Evolutionary conservation across 37 sponge, comb jelly and placozoan genomes (phyloP).

Genomic region (Tethya wilhelma): DNA sequence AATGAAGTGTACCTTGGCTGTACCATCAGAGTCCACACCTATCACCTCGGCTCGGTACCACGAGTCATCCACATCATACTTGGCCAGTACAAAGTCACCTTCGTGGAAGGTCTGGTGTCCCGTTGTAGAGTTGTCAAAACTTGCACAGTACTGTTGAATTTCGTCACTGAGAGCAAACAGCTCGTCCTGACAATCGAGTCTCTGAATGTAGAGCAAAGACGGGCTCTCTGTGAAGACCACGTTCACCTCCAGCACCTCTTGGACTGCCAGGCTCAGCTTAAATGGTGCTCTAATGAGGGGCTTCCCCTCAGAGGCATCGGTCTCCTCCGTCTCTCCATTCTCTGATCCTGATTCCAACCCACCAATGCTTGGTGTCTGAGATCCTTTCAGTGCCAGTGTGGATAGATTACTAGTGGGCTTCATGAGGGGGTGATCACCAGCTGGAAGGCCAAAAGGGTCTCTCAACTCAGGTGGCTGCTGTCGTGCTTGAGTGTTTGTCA

Average conservation of each 20-base stretch:
- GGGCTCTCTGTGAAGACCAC: slow-evolving; percentile 63
- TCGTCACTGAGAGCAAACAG: slow-evolving; percentile 53
- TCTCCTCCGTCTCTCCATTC: slow-evolving; percentile 17
- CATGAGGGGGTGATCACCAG: neutral
- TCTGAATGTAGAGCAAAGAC: slow-evolving; percentile 64
- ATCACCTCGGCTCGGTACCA: slow-evolving; percentile 80
- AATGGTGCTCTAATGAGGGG: slow-evolving; percentile 69
- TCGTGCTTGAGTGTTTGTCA: neutral
- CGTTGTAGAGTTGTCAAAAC: slow-evolving; percentile 13
- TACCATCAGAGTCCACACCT: slow-evolving; percentile 30
- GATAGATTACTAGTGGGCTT: neutral
- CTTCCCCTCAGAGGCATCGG: slow-evolving; percentile 35
- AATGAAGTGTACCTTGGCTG: slow-evolving; percentile 55
- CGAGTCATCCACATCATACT: slow-evolving; percentile 39
- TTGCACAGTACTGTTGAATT: slow-evolving; percentile 67
- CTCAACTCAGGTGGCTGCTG: neutral
- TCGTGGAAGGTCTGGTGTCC: slow-evolving; percentile 17
- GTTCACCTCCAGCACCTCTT: slow-evolving; percentile 41
- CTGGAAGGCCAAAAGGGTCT: neutral
- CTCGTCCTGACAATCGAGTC: slow-evolving; percentile 59
- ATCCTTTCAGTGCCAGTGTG: slow-evolving; percentile 32
- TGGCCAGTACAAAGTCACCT: slow-evolving; percentile 77
- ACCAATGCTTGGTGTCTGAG: neutral
- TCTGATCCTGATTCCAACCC: slow-evolving; percentile 18
- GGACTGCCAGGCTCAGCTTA: slow-evolving; percentile 47